Conservation (phyloP, 2,797 vertebrate genomes). For the Heliangelus exortis region DNA sequence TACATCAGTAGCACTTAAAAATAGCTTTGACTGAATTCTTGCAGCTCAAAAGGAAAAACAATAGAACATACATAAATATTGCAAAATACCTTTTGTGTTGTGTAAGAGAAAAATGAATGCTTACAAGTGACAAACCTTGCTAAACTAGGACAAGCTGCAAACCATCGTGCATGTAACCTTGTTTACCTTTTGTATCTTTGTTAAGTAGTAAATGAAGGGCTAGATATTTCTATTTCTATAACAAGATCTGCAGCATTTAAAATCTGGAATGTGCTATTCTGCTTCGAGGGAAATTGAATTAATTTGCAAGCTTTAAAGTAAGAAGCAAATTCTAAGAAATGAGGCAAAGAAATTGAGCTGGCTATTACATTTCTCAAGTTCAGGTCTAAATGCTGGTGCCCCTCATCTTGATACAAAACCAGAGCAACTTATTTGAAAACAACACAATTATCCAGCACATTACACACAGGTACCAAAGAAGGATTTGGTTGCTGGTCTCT, state of each 20-base stretch:
- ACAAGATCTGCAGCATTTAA: not conserved
- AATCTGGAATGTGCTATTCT: not conserved
- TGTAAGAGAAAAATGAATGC: not conserved
- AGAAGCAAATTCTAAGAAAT: not conserved
- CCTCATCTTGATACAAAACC: not conserved
- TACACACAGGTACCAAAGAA: not conserved
- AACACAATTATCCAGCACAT: not conserved
- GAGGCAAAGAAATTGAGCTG: not conserved
- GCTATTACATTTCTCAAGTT: not conserved
- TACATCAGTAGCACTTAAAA: slow-evolving; percentile 26
- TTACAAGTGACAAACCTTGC: not conserved
- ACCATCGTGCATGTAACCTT: fast-evolving
- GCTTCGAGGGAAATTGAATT: not conserved
- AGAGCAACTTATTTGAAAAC: not conserved
- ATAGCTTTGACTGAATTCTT: not conserved
- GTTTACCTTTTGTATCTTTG: not conserved
- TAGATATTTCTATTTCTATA: not conserved
- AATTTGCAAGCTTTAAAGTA: not conserved
- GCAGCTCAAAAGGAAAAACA: not conserved
- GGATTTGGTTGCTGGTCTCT: not conserved
- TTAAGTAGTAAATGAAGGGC: not conserved
- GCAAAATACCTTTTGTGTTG: not conserved
- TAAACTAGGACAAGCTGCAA: not conserved
- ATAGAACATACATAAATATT: not conserved
- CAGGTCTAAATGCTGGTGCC: not conserved